Conservation (phyloP, 2,888 invertebrate genomes). For the Sesia bembeciformis region DNA sequence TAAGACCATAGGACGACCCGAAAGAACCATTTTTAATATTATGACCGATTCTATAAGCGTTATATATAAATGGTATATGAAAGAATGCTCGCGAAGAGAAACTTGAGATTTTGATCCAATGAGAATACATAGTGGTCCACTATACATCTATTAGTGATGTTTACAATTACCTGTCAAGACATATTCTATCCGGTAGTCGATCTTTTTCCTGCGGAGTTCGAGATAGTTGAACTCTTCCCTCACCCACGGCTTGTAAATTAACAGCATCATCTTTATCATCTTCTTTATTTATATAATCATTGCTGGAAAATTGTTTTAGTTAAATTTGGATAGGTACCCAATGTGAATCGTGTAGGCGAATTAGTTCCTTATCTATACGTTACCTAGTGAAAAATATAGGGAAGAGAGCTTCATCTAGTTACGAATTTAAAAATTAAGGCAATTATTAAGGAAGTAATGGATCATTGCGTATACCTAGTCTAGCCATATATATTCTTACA, state of each 20-base stretch:
- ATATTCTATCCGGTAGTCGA: slow-evolving; percentile 90
- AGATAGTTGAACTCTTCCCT: slow-evolving; percentile 79
- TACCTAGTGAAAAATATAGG: no score
- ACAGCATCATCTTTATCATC: slow-evolving; percentile 51
- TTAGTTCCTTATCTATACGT: neutral
- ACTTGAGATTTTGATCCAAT: no score
- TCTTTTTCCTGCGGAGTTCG: slow-evolving; percentile 85
- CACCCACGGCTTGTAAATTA: slow-evolving; percentile 75
- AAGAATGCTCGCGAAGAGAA: no score
- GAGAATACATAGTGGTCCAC: neutral
- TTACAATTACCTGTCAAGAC: slow-evolving; percentile 81
- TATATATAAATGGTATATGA: no score
- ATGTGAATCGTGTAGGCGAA: slow-evolving; percentile 1
- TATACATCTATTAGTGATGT: neutral
- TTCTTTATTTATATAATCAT: slow-evolving; percentile 26
- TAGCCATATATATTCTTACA: no score
- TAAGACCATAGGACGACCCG: no score
- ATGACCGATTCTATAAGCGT: no score
- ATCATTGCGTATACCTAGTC: no score
- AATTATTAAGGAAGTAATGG: no score
- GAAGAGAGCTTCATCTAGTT: no score
- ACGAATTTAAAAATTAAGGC: no score
- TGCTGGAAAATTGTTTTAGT: neutral
- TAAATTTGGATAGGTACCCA: neutral
- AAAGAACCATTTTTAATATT: no score